Conservation (phyloP, 2,113 vertebrate species). For the Cariama cristata region DNA sequence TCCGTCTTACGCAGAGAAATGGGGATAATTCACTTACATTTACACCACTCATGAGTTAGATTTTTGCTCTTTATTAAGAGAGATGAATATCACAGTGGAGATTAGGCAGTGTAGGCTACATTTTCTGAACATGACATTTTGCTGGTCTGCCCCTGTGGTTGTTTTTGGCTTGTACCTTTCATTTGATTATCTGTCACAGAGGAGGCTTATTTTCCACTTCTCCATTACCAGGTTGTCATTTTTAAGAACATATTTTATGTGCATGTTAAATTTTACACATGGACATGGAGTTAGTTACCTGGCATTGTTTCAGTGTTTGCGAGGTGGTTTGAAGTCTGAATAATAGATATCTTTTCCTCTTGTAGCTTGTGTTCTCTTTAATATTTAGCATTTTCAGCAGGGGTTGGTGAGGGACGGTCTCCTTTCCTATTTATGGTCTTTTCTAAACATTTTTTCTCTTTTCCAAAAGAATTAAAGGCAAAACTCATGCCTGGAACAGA, state of each 20-base stretch:
- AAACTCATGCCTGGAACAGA: background rate
- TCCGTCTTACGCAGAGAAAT: background rate
- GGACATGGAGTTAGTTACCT: background rate
- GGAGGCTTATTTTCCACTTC: slow-evolving; percentile 11
- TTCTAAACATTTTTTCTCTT: background rate
- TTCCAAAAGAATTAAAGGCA: background rate
- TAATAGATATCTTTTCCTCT: background rate
- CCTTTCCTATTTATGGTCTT: background rate
- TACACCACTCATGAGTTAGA: background rate
- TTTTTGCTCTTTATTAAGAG: background rate
- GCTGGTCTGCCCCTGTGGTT: background rate
- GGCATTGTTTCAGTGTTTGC: slow-evolving; percentile 9
- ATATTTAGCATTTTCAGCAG: slow-evolving; percentile 2
- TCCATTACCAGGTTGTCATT: slow-evolving; percentile 13
- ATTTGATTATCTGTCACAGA: background rate
- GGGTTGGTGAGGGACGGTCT: background rate
- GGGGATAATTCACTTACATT: slow-evolving; percentile 20
- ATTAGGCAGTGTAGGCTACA: background rate
- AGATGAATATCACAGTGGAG: background rate
- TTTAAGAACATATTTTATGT: slow-evolving; percentile 26
- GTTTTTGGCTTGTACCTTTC: slow-evolving; percentile 2
- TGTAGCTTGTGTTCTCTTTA: background rate
- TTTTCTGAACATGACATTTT: background rate
- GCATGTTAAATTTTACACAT: slow-evolving; percentile 29
- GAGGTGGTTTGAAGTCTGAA: background rate